These are phyloP conservation scores for Chlorospingus flavigularis DNA, from an alignment of 2,797 vertebrate species.

Conservation along the genomic window DNA sequence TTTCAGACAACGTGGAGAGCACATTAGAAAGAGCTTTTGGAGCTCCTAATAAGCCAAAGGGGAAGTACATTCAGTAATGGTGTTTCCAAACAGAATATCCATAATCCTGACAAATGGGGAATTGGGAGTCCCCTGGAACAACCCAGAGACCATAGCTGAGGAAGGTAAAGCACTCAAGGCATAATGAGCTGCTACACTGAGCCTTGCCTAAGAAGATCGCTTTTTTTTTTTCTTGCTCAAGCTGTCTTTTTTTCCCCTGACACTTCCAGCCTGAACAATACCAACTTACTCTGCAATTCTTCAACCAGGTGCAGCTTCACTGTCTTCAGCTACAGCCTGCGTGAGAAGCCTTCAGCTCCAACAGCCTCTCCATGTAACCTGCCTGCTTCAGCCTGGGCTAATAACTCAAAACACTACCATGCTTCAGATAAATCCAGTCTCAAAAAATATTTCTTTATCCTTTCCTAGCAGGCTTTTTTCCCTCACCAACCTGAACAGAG, in stretches of 20 bases:
- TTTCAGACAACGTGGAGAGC: background rate
- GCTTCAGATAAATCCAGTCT: background rate
- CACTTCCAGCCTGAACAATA: background rate
- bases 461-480: background rate
- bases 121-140: background rate
- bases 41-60: background rate
- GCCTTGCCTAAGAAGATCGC: background rate
- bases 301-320: background rate
- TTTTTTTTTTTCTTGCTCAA: background rate
- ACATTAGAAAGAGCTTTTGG: background rate
- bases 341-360: background rate
- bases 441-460: background rate
- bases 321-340: background rate
- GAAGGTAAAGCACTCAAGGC: background rate
- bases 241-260: background rate
- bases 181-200: background rate
- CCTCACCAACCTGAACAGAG: background rate
- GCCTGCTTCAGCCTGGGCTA: background rate
- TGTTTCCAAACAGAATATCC: background rate
- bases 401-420: background rate
- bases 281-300: background rate
- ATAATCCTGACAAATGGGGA: background rate
- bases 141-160: background rate
- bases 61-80: background rate
- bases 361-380: accelerated